These are phyloP conservation scores for Bombus waltoni DNA, from an alignment of 1,140 invertebrate species.

Conservation along the genomic window DNA sequence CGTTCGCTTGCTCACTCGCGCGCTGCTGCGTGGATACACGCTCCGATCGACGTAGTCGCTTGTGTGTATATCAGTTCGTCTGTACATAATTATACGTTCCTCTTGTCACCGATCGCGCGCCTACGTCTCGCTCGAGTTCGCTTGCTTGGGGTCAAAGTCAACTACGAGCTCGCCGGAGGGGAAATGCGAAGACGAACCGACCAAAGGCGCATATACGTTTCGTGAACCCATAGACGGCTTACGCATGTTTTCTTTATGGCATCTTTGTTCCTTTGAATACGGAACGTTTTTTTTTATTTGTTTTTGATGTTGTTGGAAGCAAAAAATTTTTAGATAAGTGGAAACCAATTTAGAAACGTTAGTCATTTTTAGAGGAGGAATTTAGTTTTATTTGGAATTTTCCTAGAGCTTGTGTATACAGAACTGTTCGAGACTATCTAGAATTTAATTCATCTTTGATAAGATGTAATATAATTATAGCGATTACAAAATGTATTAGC, in stretches of 20 bases:
- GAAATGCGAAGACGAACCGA: background rate
- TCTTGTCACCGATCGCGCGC: conserved; percentile 30
- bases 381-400: too few relatives aligned
- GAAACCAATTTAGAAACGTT: too few relatives aligned
- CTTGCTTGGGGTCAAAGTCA: conserved; percentile 66
- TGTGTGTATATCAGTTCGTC: background rate
- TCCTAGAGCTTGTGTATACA: too few relatives aligned
- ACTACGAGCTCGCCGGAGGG: conserved; percentile 24
- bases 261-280: background rate
- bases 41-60: background rate
- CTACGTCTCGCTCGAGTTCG: conserved; percentile 32
- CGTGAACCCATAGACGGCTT: background rate
- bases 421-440: too few relatives aligned
- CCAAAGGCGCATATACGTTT: background rate
- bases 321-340: too few relatives aligned
- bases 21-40: background rate
- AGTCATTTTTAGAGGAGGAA: background rate
- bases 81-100: conserved; percentile 29
- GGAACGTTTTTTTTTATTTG: background rate
- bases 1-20: background rate
- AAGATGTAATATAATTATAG: too few relatives aligned
- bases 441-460: too few relatives aligned
- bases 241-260: background rate
- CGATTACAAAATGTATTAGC: too few relatives aligned
- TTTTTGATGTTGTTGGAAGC: background rate